Conservation (phyloP, 2,113 vertebrate genomes). For the Phrynosoma platyrhinos region DNA sequence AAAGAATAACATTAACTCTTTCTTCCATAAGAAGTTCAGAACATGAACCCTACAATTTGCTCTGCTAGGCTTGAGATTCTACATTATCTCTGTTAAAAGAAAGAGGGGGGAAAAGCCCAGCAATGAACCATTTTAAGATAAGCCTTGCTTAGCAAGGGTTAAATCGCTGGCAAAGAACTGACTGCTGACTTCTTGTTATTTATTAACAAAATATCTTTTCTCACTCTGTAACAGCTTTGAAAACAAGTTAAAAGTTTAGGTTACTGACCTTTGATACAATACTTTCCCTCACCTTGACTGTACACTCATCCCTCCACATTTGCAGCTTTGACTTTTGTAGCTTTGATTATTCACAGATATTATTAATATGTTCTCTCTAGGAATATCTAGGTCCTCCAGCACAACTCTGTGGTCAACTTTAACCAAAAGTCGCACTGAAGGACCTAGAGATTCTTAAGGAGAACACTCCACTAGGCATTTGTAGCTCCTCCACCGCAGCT, state of each 20-base stretch:
- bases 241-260: neutral
- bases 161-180: neutral
- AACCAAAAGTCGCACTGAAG: no score
- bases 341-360: no score
- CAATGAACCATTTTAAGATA: neutral
- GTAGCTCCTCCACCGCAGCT: no score
- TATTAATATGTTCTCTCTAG: no score
- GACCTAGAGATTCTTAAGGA: no score
- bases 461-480: no score
- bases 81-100: neutral
- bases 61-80: neutral
- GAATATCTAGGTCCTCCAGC: no score
- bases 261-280: neutral
- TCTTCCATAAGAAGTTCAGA: neutral
- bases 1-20: neutral
- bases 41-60: neutral
- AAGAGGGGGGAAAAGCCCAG: neutral
- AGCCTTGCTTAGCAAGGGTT: neutral
- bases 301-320: no score
- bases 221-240: neutral
- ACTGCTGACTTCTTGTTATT: conserved; percentile 1
- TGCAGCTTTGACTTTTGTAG: no score
- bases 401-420: no score
- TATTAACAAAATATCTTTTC: neutral
- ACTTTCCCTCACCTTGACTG: neutral